Evolutionary conservation across 2,888 invertebrate genomes (phyloP), one percentile per base, ranked within the genome.

Genomic region (Orthosia gothica): DNA sequence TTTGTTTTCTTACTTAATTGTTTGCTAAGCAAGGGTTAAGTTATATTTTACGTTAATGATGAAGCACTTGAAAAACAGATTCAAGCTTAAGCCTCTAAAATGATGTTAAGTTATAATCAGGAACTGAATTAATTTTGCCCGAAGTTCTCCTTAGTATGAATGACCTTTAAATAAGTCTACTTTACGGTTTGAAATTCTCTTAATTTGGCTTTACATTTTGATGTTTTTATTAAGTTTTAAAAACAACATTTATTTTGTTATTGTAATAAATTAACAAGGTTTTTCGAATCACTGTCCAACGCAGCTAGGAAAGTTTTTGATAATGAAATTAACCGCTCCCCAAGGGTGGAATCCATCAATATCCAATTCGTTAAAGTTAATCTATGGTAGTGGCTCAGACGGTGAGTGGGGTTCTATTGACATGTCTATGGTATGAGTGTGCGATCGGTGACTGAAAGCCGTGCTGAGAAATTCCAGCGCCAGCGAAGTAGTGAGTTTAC

Each of bases 361-460:
- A 79, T 71, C 66, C 73, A 76, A 73, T 76, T 61, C 66, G 69
- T 62, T 76, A 69, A 58, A 68, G 69, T 71, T 82, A 75, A 82
- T 77, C 74, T 63, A 69, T 68, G 45, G 71, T 74, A 82, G 82
- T 84, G 76, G 82, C 63, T 70, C 74, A 71, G 61, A 57, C 59
- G 54, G 57, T 59, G 74, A 74, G 68, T 69, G 70, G 54, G 61
- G 65, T 76, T 49, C 61, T 68, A 70, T 66, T 79, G 76, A 71
- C 76, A 62, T 68, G 49, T 64, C 58, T 67, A 68, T 70, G 70
- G 67, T 67, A 69, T 26, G 45, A 72, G 63, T 32, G 62, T 50
- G 49, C 68, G 65, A 70, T 47, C 54, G 40, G 58, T 62, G 68
- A 67, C 70, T 80, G 68, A 76, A 73, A 72, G 40, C 63, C 57